Percentiles rank a stretch among this genome's conserved stretches.
These are phyloP conservation scores for Xenus cinereus DNA, from an alignment of 2,113 vertebrate species.

Conservation along the genomic window DNA sequence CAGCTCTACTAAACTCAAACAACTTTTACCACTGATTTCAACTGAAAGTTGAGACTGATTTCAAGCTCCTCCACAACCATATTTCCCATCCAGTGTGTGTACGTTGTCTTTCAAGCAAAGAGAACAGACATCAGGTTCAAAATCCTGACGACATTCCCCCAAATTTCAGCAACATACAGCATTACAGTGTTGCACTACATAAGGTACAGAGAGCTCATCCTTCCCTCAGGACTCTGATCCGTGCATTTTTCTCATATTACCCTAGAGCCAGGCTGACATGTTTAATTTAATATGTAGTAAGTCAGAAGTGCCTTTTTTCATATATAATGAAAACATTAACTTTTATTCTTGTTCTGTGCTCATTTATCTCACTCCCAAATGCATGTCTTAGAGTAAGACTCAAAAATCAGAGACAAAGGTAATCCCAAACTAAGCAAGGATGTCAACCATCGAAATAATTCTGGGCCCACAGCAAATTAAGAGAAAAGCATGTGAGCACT, in stretches of 20 bases:
- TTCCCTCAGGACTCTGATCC: background rate
- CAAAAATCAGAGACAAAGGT: background rate
- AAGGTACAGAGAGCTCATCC: background rate
- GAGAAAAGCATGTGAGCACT: background rate
- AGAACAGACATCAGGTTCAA: background rate
- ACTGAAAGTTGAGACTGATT: background rate
- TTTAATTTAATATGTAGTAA: background rate
- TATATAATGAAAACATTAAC: background rate
- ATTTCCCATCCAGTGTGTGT: background rate
- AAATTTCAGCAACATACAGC: background rate
- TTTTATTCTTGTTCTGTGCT: background rate
- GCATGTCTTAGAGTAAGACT: background rate
- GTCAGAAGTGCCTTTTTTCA: background rate
- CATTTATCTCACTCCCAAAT: background rate
- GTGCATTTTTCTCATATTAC: background rate
- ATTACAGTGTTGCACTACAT: background rate
- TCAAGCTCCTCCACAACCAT: background rate
- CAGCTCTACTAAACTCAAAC: background rate
- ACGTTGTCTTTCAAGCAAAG: background rate
- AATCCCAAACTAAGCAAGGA: background rate
- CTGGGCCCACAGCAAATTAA: background rate
- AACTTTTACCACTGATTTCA: background rate
- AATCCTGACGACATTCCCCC: background rate
- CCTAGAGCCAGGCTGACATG: background rate
- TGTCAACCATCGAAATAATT: background rate